Percentiles rank a stretch among this genome's conserved stretches.
These are phyloP conservation scores for Mesocricetus auratus DNA, from an alignment of 2,113 vertebrate genomes.

Conservation along the genomic window DNA sequence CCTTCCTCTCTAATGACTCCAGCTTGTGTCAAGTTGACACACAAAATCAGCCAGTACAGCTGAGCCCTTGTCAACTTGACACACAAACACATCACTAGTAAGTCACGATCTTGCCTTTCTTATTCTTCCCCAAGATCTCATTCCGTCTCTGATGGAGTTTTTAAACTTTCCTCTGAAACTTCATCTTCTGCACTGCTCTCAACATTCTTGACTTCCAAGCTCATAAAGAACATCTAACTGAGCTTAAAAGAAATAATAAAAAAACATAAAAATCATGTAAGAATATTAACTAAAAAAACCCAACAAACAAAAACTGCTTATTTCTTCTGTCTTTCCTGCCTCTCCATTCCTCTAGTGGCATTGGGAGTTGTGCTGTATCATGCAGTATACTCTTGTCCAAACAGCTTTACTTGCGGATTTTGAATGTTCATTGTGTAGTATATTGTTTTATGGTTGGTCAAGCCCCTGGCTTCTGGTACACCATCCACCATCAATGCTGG, in stretches of 20 bases:
- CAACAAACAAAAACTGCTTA: background rate
- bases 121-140: background rate
- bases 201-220: background rate
- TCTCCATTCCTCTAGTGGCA: background rate
- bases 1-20: background rate
- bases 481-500: background rate
- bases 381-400: background rate
- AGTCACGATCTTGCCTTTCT: background rate
- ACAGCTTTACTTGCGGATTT: background rate
- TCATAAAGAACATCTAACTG: background rate
- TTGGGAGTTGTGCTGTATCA: background rate
- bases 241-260: background rate
- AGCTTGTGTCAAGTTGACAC: background rate
- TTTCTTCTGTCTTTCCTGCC: background rate
- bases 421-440: background rate
- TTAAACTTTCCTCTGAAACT: background rate
- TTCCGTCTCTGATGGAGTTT: background rate
- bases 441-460: background rate
- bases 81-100: background rate
- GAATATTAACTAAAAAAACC: background rate
- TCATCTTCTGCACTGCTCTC: background rate
- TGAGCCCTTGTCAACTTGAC: background rate
- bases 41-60: background rate
- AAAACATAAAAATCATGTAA: background rate
- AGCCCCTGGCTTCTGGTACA: background rate